A percentile compares a stretch with the other conserved stretches of the same genome.
phyloP scores from a whole-genome alignment of 1,140 invertebrate species.

The Reticulitermes speratus region DNA sequence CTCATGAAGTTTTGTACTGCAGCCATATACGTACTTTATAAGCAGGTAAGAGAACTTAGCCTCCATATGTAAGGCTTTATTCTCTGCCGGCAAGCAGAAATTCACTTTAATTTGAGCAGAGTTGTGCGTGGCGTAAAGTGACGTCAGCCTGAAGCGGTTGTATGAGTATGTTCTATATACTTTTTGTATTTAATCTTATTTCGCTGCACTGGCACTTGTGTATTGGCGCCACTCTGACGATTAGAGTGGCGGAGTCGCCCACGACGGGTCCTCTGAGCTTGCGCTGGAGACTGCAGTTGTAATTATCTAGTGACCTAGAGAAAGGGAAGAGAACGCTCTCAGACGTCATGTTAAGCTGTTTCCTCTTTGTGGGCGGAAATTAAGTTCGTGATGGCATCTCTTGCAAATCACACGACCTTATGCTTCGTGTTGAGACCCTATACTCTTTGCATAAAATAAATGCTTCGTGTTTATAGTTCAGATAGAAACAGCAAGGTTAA shows the following conservation, averaged over 20 bases:
- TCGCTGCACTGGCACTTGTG: background rate
- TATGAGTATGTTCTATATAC: too few species aligned
- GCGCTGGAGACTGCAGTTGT: constrained; percentile 42
- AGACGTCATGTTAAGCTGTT: background rate
- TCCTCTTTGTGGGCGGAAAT: background rate
- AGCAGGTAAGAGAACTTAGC: too few species aligned
- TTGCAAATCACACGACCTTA: background rate
- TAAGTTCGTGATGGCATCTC: constrained; percentile 3
- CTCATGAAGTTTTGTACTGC: too few species aligned
- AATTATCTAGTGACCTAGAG: constrained; percentile 42
- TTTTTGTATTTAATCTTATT: too few species aligned
- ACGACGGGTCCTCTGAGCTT: constrained; percentile 44
- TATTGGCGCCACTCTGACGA: background rate
- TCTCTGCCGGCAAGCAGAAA: too few species aligned
- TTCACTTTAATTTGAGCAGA: too few species aligned
- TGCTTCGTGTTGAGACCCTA: background rate
- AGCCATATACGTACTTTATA: too few species aligned
- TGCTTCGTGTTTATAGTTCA: background rate
- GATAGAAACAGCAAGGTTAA: background rate
- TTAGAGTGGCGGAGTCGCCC: constrained; percentile 37
- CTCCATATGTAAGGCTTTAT: too few species aligned
- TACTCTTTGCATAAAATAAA: background rate
- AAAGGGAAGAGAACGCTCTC: background rate
- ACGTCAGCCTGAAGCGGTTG: too few species aligned
- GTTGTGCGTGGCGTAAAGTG: too few species aligned